These are phyloP conservation scores for Campoplex capitator DNA, from an alignment of 2,888 invertebrate genomes.

Conservation along the genomic window DNA sequence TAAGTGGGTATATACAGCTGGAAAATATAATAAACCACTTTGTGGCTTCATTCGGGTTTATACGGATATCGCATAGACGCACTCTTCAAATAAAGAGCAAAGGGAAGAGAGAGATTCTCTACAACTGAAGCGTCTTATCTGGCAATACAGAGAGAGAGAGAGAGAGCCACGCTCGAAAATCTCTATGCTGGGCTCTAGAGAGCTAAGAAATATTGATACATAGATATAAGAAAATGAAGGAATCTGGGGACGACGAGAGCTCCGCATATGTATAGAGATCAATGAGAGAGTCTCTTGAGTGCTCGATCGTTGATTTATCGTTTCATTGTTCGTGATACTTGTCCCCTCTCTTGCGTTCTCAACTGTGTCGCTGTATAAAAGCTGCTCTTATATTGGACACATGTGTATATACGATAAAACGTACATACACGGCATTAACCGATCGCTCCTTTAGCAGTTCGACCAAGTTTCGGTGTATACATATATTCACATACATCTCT, in stretches of 20 bases:
- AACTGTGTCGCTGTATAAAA: constrained; percentile 33
- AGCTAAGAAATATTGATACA: constrained; percentile 11
- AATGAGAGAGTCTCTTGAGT: constrained; percentile 42
- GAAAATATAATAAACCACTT: constrained; percentile 54
- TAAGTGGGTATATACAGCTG: constrained; percentile 23
- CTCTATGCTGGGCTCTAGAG: background rate
- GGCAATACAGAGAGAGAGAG: background rate
- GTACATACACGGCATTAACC: background rate
- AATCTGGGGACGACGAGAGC: constrained; percentile 33
- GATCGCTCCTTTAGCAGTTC: constrained; percentile 4
- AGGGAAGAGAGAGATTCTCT: constrained; percentile 2
- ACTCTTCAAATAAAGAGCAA: constrained; percentile 12
- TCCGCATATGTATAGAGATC: background rate
- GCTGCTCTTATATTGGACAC: constrained; percentile 1
- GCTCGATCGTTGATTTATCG: constrained; percentile 67
- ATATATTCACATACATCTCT: background rate
- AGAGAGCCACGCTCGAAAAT: background rate
- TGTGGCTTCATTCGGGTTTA: constrained; percentile 58
- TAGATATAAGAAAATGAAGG: constrained; percentile 37
- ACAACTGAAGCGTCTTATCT: constrained; percentile 25
- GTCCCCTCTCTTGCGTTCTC: constrained; percentile 1
- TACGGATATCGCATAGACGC: constrained; percentile 23
- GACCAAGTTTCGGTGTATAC: background rate
- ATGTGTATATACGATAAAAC: background rate
- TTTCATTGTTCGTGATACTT: constrained; percentile 62